These are phyloP conservation scores for Nicator chloris DNA, from an alignment of 2,113 vertebrate genomes.

Conservation along the genomic window DNA sequence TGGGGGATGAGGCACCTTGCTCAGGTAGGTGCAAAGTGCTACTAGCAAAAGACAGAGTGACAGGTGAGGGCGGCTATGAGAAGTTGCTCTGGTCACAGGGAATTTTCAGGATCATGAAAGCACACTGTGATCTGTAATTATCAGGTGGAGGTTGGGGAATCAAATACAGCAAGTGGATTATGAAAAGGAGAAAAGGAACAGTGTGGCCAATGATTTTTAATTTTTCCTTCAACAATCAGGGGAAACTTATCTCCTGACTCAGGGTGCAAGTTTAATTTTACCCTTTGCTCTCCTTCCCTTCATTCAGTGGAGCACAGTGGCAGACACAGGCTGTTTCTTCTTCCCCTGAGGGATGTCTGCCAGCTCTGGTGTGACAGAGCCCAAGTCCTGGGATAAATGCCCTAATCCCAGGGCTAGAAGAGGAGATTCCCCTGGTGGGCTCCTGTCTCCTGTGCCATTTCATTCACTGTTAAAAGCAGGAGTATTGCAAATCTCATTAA, in stretches of 20 bases:
- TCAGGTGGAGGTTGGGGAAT: not conserved
- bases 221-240: slow-evolving; percentile 12
- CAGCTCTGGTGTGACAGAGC: not conserved
- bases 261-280: not conserved
- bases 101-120: not conserved
- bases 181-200: not conserved
- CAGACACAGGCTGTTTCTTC: not conserved
- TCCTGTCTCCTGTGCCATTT: not conserved
- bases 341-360: not conserved
- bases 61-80: not conserved
- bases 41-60: not conserved
- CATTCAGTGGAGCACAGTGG: not conserved
- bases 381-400: not conserved
- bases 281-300: not conserved
- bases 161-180: not conserved
- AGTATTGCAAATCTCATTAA: not conserved
- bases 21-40: not conserved
- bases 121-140: not conserved
- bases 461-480: not conserved
- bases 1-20: not conserved
- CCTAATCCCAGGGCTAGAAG: not conserved
- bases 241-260: not conserved
- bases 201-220: not conserved
- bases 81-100: not conserved
- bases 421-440: not conserved